Base-by-base conservation (phyloP, 2,797 vertebrate genomes). In the Coregonus ussuriensis region DNA sequence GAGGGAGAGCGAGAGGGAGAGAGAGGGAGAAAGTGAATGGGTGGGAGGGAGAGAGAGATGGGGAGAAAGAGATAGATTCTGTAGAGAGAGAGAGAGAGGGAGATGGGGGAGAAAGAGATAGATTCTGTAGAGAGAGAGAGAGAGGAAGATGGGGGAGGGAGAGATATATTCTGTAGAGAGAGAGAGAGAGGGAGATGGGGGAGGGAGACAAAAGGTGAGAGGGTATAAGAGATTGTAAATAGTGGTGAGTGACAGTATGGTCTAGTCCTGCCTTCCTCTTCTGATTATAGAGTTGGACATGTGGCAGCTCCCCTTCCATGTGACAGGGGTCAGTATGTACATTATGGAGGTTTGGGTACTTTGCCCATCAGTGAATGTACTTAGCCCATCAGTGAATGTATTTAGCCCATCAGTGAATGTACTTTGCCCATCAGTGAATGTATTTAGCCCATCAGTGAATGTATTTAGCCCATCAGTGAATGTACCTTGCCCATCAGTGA, bases 11-110 rank as follows among this genome's bases (percentile, higher is more conserved):
- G 74, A 67, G 59, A 29, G 29, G 25, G 25, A 21, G 62, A 11
- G 62, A 65, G 62, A 65, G 5, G 73, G 70, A 63, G 72, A 73
- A 72, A 77, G 76, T 47, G 65, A 18, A 13, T 25, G 21, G 13
- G n/a, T 1, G 2, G 71, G 54, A 66, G 37, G 52, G 35, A 59
- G 47, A 71, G 21, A 66, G 3, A 4, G 21, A 69, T 47, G 41
- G 67, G 35, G 16, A 69, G 7, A 47, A 7, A 35, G 18, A 70
- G 18, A 41, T 1, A 37, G 4, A 16, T 41, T 41, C 41, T 41
- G 41, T 41, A 41, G 41, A 41, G 41, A 25, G 25, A 25, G 25
- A 25, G 62, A 65, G 62, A 41, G 67, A 25, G 15, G 3, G 18
- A 21, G 67, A 21, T 5, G 33, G 62, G 62, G 25, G 21, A 65